These are phyloP conservation scores for Myotis planiceps DNA, from an alignment of 2,797 vertebrate genomes.

Conservation along the genomic window DNA sequence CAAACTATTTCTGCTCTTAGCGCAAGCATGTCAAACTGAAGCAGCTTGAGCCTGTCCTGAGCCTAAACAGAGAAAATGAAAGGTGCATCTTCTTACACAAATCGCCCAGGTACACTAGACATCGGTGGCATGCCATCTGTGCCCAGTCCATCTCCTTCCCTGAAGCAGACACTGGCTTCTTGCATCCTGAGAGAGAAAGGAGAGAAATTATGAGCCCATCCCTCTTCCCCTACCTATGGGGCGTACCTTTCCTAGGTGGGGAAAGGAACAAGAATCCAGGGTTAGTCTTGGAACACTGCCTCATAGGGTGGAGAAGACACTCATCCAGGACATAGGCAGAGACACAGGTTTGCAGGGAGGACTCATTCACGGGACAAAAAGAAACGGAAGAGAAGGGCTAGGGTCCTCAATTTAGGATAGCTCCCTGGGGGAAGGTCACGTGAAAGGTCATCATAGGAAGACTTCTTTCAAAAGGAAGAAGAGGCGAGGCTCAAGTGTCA, in stretches of 20 bases:
- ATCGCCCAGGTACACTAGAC: slow-evolving; percentile 97
- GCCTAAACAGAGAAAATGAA: background rate
- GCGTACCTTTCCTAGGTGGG: background rate
- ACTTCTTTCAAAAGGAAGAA: background rate
- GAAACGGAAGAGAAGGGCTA: background rate
- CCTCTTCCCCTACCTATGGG: background rate
- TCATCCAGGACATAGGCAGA: background rate
- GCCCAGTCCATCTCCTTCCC: slow-evolving; percentile 99
- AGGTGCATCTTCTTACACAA: slow-evolving; percentile 90
- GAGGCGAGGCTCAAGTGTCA: background rate
- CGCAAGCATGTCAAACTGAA: background rate
- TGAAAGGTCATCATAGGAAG: background rate
- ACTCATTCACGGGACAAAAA: background rate
- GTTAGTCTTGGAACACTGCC: background rate
- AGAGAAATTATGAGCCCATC: background rate
- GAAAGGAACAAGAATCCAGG: background rate
- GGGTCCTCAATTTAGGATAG: background rate
- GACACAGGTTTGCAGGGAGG: background rate
- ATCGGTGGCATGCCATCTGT: slow-evolving; percentile 97
- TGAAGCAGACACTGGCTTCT: slow-evolving; percentile 95
- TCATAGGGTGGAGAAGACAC: background rate
- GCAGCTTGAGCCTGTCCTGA: background rate
- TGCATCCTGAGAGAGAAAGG: slow-evolving; percentile 89
- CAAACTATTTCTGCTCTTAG: background rate
- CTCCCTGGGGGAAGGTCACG: background rate